Evolutionary conservation across 2,113 vertebrate species (phyloP), one percentile per base, ranked within the genome.

Genomic region (Petroica traversi): DNA sequence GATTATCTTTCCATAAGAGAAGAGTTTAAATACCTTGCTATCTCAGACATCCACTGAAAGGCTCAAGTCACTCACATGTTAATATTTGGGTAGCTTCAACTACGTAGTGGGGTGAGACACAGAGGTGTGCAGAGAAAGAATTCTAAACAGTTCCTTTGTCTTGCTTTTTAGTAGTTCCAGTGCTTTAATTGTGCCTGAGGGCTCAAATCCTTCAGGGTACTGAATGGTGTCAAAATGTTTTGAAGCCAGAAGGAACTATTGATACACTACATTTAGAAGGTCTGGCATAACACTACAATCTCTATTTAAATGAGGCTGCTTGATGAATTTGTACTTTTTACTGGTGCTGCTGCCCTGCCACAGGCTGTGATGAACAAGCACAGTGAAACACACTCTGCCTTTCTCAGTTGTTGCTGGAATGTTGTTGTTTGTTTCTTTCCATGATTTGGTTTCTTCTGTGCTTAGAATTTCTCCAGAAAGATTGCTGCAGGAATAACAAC

Each of bases 381-480:
- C 15, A 14, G 11, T 66, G 63, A 68, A 85, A 41, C 11, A 22
- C 5, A 57, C 20, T 85, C 58, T 72, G 45, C 57, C 43, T 64
- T 92, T 93, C 28, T 28, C 67, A 67, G 8, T 41, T 62, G 18
- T 75, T 92, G 10, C 54, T 82, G 41, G 20, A 28, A 33, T 55
- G 20, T 25, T 77, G 14, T 49, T 89, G 23, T 48, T 88, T 91
- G 14, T 92, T 75, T 81, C 34, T 73, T 79, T 58, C 19, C 25
- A 11, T 85, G 5, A 34, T 67, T 83, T 86, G 23, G 7, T 80
- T 85, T 88, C 55, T 57, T 77, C 68, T 79, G 40, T 90, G 82
- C 61, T 24, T 29, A 98, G 98, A 93, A 97, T 41, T 82, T 82
- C 90, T 92, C 71, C 57, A 64, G 62, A 68, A 52, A 92, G 54